phyloP scores from a whole-genome alignment of 2,888 invertebrate genomes.

The Acleris emargana region DNA sequence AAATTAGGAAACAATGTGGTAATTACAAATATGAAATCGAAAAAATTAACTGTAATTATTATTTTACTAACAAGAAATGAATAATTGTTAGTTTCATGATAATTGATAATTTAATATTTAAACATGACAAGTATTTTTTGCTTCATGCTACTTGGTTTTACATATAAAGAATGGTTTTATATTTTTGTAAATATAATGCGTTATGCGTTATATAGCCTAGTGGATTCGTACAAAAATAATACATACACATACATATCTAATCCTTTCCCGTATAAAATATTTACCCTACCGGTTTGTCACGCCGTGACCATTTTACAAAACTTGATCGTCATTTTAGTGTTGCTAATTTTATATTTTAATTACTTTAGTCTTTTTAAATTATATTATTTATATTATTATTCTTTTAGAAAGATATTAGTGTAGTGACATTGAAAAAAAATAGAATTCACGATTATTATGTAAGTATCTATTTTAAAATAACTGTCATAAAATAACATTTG shows the following conservation, averaged over 20 bases:
- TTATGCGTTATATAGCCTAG: slow-evolving; percentile 1
- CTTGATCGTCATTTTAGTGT: slow-evolving; percentile 1
- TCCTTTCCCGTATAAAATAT: slow-evolving; percentile 41
- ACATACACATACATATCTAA: slow-evolving; percentile 39
- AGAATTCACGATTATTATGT: neutral
- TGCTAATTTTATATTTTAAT: neutral
- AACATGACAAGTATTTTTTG: no score
- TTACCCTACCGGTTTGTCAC: slow-evolving; percentile 47
- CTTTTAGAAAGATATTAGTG: neutral
- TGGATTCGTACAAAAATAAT: slow-evolving; percentile 62
- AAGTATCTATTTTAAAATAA: slow-evolving; percentile 5
- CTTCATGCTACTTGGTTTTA: neutral
- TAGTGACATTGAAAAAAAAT: slow-evolving; percentile 3
- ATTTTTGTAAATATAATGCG: neutral
- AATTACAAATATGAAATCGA: no score
- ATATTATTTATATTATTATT: no score
- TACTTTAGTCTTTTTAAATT: neutral
- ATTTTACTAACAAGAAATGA: no score
- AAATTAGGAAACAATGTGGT: neutral
- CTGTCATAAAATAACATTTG: slow-evolving; percentile 8
- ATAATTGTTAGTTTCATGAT: no score
- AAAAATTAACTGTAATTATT: no score
- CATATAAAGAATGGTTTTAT: neutral
- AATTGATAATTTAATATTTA: no score
- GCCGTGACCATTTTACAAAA: slow-evolving; percentile 27